Evolutionary conservation across 1,140 invertebrate species (phyloP), one percentile per base, ranked within the genome.

Genomic region (Holcopasites calliopsidis): DNA sequence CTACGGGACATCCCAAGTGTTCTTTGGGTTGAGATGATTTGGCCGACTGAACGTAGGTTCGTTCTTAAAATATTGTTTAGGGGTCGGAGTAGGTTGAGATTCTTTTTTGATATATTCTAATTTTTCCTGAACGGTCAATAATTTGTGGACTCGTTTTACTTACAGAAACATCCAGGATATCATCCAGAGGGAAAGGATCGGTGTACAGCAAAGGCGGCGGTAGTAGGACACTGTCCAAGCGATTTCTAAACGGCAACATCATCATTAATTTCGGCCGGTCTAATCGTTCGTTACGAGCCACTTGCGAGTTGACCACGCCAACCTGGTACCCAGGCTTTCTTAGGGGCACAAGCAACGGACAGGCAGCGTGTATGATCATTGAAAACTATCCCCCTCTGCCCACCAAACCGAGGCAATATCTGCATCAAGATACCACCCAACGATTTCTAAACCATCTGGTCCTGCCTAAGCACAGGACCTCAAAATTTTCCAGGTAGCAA

Each of bases 401-500:
- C 87, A 88, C 80, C 74, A 92, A 86, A 90, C 84, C 90, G 86
- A 90, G 90, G 87, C 89, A 91, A 86, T 90, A 88, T 78, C 85
- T 81, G 76, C 85, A 90, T 84, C 91, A 90, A 88, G 90, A 90
- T 90, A 88, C 87, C 83, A 90, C 83, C 88, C 88, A 89, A 87
- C 89, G 85, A 89, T 89, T 89, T 80, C 76, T 90, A 80, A 91
- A 88, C 69, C 87, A 89, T 77, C 79, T 90, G 84, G 85, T 91
- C 86, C 88, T 91, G 87, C 90, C 90, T 50, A 91, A 91, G 75
- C 91, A 85, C 93, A 97, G 96, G 95, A 96, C 95, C 95, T 96
- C 96, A 95, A 97, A 97, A 96, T 97, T 96, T 95, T 95, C 95
- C 93, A 97, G 90, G 90, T 91, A 40, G 16, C 44, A 47, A n/a